A percentile compares a stretch with the other conserved stretches of the same genome.
Conservation (phyloP, 2,797 vertebrate genomes). For the Chanos chanos region DNA sequence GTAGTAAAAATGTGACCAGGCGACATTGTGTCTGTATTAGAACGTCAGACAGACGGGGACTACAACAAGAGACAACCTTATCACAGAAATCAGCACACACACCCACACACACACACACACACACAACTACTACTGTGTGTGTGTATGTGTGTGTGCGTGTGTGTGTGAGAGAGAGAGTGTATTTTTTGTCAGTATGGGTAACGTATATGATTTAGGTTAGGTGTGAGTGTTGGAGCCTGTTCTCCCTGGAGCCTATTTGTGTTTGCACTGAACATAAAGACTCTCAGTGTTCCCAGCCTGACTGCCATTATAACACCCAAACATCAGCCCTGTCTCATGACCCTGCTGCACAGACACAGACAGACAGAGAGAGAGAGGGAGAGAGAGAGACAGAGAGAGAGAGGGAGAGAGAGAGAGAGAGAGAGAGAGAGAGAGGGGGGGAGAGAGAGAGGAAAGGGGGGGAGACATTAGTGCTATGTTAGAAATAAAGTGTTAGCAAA, state of each 20-base stretch:
- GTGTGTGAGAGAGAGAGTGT: background rate
- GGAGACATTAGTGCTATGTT: conserved; percentile 11
- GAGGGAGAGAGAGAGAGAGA: conserved; percentile 26
- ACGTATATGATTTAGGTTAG: background rate
- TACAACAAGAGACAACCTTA: conserved; percentile 20
- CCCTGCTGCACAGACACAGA: too few species aligned
- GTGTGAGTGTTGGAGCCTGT: too few species aligned
- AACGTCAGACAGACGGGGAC: background rate
- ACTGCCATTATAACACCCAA: too few species aligned
- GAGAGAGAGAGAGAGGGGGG: conserved; percentile 52
- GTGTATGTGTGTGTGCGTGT: conserved; percentile 1
- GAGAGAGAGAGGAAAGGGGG: conserved; percentile 33
- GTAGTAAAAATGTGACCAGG: conserved; percentile 49
- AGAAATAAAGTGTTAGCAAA: too few species aligned
- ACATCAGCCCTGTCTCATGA: too few species aligned
- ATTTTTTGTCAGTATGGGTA: background rate
- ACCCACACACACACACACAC: conserved; percentile 9
- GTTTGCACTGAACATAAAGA: too few species aligned
- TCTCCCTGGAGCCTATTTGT: too few species aligned
- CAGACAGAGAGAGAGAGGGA: too few species aligned
- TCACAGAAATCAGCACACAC: conserved; percentile 39
- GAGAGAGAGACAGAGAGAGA: background rate
- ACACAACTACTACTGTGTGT: conserved; percentile 4
- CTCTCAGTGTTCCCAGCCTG: too few species aligned
- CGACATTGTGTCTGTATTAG: conserved; percentile 48